Evolutionary conservation across 2,113 vertebrate genomes (phyloP).

Genomic region (Poeciliopsis retropinna): DNA sequence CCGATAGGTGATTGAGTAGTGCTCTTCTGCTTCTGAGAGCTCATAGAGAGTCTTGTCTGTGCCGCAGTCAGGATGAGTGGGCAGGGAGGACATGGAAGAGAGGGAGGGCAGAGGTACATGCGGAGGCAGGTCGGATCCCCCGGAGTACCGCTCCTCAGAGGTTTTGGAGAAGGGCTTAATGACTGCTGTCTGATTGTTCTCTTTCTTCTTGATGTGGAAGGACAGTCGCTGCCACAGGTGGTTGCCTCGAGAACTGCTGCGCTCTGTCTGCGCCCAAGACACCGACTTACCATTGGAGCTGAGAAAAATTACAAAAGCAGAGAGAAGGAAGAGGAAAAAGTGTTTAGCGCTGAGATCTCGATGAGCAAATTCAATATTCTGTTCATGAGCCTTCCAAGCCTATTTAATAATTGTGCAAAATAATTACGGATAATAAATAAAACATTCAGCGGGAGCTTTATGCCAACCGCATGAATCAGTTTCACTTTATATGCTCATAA

Average conservation of each 20-base stretch:
- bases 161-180: constrained; percentile 98
- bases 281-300: constrained; percentile 98
- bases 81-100: constrained; percentile 67
- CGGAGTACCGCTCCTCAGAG: constrained; percentile 82
- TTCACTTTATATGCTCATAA: background rate
- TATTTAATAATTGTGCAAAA: background rate
- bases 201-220: constrained; percentile 96
- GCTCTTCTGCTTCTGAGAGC: constrained; percentile 87
- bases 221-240: constrained; percentile 97
- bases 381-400: constrained; percentile 1
- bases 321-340: background rate
- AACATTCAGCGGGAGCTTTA: constrained; percentile 3
- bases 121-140: constrained; percentile 67
- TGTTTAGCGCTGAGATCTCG: background rate
- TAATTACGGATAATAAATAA: constrained; percentile 12
- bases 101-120: constrained; percentile 71
- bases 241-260: constrained; percentile 87
- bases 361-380: background rate
- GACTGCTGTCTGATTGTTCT: constrained; percentile 96
- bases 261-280: constrained; percentile 95
- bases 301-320: constrained; percentile 21
- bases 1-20: constrained; percentile 81
- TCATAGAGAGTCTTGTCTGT: constrained; percentile 88
- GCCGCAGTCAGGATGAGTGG: constrained; percentile 77
- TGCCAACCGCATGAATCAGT: constrained; percentile 1